phyloP scores from a whole-genome alignment of 2,888 invertebrate genomes.

The Neoaliturus tenellus region DNA sequence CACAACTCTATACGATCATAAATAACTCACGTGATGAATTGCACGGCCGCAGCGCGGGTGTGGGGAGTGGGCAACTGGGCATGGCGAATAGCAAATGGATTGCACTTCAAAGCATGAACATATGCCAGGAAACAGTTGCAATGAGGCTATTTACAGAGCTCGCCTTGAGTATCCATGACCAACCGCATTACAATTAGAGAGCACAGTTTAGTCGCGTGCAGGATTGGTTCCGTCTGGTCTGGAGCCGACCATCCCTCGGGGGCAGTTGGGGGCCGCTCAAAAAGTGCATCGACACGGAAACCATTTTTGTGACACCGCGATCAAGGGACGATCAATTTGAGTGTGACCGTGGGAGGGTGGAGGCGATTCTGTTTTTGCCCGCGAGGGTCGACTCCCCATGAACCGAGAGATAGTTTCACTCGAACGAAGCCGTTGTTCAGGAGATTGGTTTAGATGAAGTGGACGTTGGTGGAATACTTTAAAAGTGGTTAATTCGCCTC shows the following conservation, averaged over 20 bases:
- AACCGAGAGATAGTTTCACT: not conserved
- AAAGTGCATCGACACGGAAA: slow-evolving; percentile 21
- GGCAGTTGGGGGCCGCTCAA: not conserved
- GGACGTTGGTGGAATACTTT: not conserved
- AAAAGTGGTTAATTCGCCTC: too few species aligned
- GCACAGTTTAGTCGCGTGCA: not conserved
- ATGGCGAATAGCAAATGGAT: slow-evolving; percentile 15
- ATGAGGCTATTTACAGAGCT: slow-evolving; percentile 20
- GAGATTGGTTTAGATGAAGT: not conserved
- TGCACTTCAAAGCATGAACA: not conserved
- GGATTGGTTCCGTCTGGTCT: not conserved
- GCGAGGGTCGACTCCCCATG: not conserved
- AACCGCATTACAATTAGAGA: not conserved
- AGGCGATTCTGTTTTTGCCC: slow-evolving; percentile 21
- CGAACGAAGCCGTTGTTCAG: slow-evolving; percentile 4
- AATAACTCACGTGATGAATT: not conserved
- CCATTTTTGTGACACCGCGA: slow-evolving; percentile 31
- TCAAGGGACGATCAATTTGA: slow-evolving; percentile 19
- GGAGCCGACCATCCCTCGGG: not conserved
- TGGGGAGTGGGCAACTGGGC: not conserved
- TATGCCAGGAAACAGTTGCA: not conserved
- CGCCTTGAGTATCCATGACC: not conserved
- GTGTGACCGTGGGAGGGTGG: not conserved
- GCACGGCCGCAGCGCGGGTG: too few species aligned
- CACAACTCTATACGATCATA: not conserved